phyloP scores from a whole-genome alignment of 2,797 vertebrate genomes.

The Scleropages formosus region DNA sequence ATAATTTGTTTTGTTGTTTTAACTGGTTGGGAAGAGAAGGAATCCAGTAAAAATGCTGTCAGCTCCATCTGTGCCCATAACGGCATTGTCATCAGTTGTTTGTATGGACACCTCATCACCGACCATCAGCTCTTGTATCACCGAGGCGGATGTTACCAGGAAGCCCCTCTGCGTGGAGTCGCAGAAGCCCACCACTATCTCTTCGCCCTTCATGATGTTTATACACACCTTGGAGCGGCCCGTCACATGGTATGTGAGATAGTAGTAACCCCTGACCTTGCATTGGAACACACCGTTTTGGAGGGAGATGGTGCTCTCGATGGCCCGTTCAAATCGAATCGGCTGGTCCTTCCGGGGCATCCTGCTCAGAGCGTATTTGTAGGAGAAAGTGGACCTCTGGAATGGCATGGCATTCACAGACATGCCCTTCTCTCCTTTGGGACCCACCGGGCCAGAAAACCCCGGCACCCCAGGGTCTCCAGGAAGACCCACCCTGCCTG shows the following conservation, averaged over 20 bases:
- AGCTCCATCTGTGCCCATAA: conserved; percentile 59
- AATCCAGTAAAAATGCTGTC: conserved; percentile 78
- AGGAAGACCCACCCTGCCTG: conserved; percentile 69
- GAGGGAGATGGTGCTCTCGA: conserved; percentile 46
- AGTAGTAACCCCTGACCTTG: conserved; percentile 66
- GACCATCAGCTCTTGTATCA: conserved; percentile 60
- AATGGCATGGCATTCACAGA: conserved; percentile 50
- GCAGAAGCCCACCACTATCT: conserved; percentile 66
- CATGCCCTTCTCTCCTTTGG: conserved; percentile 54
- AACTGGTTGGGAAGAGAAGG: conserved; percentile 64
- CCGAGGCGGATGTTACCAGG: conserved; percentile 67
- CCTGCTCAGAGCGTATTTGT: conserved; percentile 37
- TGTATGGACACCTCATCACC: conserved; percentile 64
- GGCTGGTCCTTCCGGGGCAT: conserved; percentile 32
- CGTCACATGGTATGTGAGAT: conserved; percentile 74
- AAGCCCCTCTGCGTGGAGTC: conserved; percentile 57
- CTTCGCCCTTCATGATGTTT: conserved; percentile 51
- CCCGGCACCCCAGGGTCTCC: conserved; percentile 58
- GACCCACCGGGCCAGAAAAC: conserved; percentile 29
- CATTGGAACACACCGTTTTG: conserved; percentile 55
- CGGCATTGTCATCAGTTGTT: conserved; percentile 51
- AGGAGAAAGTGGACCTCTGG: conserved; percentile 63
- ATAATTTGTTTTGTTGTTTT: not conserved
- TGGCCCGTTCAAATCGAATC: conserved; percentile 59
- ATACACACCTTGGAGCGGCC: conserved; percentile 64